These are phyloP conservation scores for Platynereis dumerilii DNA, from an alignment of 2,888 invertebrate genomes.

Conservation along the genomic window DNA sequence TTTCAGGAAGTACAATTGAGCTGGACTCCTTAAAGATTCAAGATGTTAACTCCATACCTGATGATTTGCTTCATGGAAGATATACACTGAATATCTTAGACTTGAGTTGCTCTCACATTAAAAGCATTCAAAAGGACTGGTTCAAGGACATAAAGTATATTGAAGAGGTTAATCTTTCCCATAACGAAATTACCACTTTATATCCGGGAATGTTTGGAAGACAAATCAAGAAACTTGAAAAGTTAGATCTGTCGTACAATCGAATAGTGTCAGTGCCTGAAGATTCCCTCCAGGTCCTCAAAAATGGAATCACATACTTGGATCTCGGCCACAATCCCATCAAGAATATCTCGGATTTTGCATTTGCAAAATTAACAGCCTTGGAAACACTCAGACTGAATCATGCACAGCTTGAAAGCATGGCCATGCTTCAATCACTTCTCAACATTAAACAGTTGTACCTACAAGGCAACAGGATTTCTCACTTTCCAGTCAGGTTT, in stretches of 20 bases:
- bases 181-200: not conserved
- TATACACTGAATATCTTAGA: constrained; percentile 7
- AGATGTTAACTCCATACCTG: not conserved
- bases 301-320: not conserved
- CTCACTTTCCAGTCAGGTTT: too few relatives aligned
- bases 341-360: not conserved
- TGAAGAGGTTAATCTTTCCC: not conserved
- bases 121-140: not conserved
- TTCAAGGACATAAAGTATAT: not conserved
- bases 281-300: not conserved
- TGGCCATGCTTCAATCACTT: too few relatives aligned
- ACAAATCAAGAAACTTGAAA: constrained; percentile 5
- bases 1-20: too few relatives aligned
- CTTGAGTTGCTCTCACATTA: not conserved
- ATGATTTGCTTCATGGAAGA: not conserved
- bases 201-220: not conserved
- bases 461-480: too few relatives aligned
- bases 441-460: too few relatives aligned
- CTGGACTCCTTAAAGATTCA: constrained; percentile 9
- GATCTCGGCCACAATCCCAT: constrained; percentile 11
- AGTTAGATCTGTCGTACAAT: constrained; percentile 13
- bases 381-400: too few relatives aligned
- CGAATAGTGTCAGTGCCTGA: not conserved
- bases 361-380: too few relatives aligned
- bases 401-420: too few relatives aligned